Evolutionary conservation across 1,140 invertebrate genomes (phyloP), one percentile per base, ranked within the genome.

Genomic region (Anoplophora glabripennis): DNA sequence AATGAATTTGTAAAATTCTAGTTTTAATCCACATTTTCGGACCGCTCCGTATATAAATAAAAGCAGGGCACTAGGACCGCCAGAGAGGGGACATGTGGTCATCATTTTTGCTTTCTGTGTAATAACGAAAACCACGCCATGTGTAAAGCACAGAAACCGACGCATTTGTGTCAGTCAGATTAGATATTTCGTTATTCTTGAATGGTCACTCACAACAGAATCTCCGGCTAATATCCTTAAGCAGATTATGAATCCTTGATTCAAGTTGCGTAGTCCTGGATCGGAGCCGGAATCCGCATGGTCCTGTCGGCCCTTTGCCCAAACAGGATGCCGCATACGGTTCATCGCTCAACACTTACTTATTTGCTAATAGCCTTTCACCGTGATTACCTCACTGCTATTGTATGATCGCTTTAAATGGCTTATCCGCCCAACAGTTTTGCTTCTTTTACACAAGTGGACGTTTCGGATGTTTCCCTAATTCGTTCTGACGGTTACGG

Each of bases 381-480:
- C 33, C 35, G 41, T 56, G 44, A 45, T 46, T 40, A 11, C 18
- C 10, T 36, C 37, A 18, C 35, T 56, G 53, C 18, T 56, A 46
- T 56, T 45, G 42, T 56, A 41, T 56, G 53, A 56, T 56, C 53
- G 53, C 34, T 56, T 55, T 56, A 56, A 56, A 56, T 56, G 53
- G 53, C 42, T 56, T 56, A 56, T 56, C 40, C 53, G 53, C 53
- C 53, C 42, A 15, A 35, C 41, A 42, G 9, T 55, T 55, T 55
- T 33, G 37, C 28, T n/a, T 34, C 42, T 14, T 21, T 46, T n/a
- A n/a, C 42, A 56, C 41, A 56, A 56, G 28, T 56, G 42, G 28
- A 34, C 35, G 28, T 17, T 28, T 28, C 21, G 21, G 21, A 28
- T 28, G 21, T 28, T 28, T 28, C 21, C 21, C 21, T 28, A 28